These are phyloP conservation scores for Amphibalanus amphitrite DNA, from an alignment of 1,140 invertebrate genomes.

Conservation along the genomic window DNA sequence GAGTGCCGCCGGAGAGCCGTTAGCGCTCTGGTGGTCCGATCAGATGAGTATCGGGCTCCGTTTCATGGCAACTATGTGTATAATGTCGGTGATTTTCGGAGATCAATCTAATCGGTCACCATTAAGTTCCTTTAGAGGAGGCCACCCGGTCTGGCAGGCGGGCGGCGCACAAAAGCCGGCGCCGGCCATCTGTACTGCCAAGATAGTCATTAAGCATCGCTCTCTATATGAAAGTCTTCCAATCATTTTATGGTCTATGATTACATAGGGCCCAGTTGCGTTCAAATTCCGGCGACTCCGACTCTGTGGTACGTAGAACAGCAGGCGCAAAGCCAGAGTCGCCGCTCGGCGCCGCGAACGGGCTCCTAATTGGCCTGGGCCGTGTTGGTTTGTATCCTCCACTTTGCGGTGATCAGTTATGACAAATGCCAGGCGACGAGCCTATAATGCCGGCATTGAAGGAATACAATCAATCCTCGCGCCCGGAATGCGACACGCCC, in stretches of 20 bases:
- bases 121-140: background rate
- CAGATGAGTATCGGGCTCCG: background rate
- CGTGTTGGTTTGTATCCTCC: background rate
- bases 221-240: background rate
- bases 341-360: background rate
- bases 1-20: background rate
- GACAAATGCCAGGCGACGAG: background rate
- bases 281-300: too few relatives aligned
- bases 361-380: background rate
- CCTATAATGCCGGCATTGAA: background rate
- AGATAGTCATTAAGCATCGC: constrained; percentile 1
- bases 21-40: background rate
- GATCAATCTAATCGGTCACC: background rate
- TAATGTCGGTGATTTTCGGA: background rate
- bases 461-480: background rate
- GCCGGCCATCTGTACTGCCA: background rate
- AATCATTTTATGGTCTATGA: constrained; percentile 2
- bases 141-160: background rate
- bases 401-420: constrained; percentile 1
- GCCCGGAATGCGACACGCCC: background rate
- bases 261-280: background rate
- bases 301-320: background rate
- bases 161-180: background rate
- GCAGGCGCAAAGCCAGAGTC: background rate
- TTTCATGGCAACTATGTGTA: background rate